Evolutionary conservation across 2,113 vertebrate species (phyloP).

Genomic region (Spizaetus ornatus): DNA sequence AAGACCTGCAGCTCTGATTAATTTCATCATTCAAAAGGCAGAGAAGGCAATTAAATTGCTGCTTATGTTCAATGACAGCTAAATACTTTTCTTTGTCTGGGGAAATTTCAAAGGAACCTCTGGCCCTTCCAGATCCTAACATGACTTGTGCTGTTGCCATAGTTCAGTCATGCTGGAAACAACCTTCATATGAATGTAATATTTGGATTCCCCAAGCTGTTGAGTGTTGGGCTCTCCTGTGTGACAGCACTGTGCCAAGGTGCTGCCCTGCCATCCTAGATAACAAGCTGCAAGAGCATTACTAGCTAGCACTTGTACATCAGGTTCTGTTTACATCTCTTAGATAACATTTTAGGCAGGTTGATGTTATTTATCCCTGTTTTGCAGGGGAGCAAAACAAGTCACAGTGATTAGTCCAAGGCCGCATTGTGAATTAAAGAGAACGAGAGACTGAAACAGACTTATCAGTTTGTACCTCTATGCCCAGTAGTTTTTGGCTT

Average conservation of each 20-base stretch:
- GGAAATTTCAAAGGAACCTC: background rate
- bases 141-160: background rate
- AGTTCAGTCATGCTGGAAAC: background rate
- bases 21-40: background rate
- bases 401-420: background rate
- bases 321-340: background rate
- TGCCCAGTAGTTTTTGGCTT: background rate
- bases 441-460: background rate
- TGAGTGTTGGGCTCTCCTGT: background rate
- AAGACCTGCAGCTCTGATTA: background rate
- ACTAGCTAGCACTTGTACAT: background rate
- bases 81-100: background rate
- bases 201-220: background rate
- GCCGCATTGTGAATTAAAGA: background rate
- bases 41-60: background rate
- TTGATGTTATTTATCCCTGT: background rate
- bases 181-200: background rate
- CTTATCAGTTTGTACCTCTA: background rate
- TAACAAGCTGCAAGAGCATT: background rate
- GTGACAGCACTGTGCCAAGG: background rate
- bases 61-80: background rate
- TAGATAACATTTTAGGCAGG: background rate
- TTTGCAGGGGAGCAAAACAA: background rate
- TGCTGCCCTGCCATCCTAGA: background rate
- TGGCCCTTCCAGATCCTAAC: background rate